Conservation (phyloP, 2,888 invertebrate species). For the Gastracanthus pulcherrimus region DNA sequence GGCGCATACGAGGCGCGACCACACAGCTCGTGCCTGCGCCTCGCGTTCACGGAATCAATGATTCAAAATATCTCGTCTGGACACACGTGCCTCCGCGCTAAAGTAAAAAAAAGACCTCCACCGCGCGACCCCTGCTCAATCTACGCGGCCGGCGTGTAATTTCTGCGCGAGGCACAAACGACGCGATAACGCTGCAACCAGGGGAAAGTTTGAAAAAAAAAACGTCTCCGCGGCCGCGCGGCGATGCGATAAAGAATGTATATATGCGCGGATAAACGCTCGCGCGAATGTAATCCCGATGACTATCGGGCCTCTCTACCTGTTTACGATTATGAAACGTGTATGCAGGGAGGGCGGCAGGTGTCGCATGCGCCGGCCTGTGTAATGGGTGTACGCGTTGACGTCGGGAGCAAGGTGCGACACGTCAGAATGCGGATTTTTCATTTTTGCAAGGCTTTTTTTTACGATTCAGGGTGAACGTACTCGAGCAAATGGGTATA, state of each 20-base stretch:
- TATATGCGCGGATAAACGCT: neutral
- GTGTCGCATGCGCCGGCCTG: slow-evolving; percentile 15
- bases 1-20: too few relatives aligned
- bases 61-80: slow-evolving; percentile 42
- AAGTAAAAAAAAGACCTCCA: slow-evolving; percentile 2
- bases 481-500: neutral
- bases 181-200: neutral
- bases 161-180: neutral
- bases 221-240: neutral
- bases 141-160: neutral
- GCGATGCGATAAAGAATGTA: neutral
- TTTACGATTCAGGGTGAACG: neutral
- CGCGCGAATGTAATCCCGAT: slow-evolving; percentile 20
- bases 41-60: neutral
- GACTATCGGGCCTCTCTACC: neutral
- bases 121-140: neutral
- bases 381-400: neutral
- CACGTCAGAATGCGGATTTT: neutral
- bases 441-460: neutral
- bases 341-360: too few relatives aligned
- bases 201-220: neutral
- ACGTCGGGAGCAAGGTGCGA: neutral
- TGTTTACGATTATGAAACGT: slow-evolving; percentile 42
- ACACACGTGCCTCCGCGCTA: slow-evolving; percentile 3
- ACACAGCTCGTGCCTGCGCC: neutral